These are phyloP conservation scores for Proteles cristata DNA, from an alignment of 2,113 vertebrate species.

Conservation along the genomic window DNA sequence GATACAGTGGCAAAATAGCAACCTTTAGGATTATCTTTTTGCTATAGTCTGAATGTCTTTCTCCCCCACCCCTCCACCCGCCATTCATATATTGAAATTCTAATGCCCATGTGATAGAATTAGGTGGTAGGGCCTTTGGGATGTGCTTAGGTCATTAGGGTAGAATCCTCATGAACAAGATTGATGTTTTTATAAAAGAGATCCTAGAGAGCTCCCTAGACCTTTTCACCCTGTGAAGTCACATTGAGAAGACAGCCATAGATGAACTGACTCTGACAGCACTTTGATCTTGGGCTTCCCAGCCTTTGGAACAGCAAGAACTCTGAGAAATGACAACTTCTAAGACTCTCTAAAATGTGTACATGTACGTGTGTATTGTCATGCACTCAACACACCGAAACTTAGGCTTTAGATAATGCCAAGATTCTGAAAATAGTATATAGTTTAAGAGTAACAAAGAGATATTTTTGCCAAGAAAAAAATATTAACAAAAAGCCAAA, in stretches of 20 bases:
- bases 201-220: background rate
- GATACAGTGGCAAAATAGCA: background rate
- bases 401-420: constrained; percentile 43
- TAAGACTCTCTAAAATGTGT: constrained; percentile 19
- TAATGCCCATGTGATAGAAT: background rate
- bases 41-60: background rate
- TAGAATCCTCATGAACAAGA: background rate
- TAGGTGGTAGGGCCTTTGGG: background rate
- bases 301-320: background rate
- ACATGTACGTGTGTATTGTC: background rate
- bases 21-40: background rate
- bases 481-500: background rate
- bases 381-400: background rate
- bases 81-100: background rate
- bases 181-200: background rate
- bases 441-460: constrained; percentile 11
- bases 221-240: background rate
- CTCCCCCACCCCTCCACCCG: too few relatives aligned
- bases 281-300: background rate
- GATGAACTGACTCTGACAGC: background rate
- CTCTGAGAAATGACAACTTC: background rate
- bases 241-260: background rate
- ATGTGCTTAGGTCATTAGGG: background rate
- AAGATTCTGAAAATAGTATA: constrained; percentile 51
- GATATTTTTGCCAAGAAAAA: constrained; percentile 40